These are phyloP conservation scores for Sander lucioperca DNA, from an alignment of 2,113 vertebrate species.

Conservation along the genomic window DNA sequence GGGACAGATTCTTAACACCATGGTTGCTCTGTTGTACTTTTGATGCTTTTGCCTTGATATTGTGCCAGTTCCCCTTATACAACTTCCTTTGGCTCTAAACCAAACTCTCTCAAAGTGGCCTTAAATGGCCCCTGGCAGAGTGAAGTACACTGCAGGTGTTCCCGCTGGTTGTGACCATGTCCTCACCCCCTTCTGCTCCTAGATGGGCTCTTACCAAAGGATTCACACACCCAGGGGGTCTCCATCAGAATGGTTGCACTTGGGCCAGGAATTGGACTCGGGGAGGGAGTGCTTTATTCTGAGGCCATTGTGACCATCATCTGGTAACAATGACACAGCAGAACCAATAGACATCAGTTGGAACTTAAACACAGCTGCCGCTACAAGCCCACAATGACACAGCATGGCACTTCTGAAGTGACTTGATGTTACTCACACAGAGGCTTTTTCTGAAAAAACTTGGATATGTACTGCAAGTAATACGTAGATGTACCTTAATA, in stretches of 20 bases:
- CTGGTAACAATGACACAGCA: constrained; percentile 81
- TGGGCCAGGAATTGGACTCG: constrained; percentile 54
- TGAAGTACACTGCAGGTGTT: constrained; percentile 69
- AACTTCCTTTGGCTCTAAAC: constrained; percentile 58
- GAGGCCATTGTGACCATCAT: constrained; percentile 64
- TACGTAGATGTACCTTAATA: not conserved
- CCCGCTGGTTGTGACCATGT: constrained; percentile 55
- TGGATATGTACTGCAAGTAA: not conserved
- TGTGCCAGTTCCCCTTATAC: constrained; percentile 64
- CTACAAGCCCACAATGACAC: constrained; percentile 72
- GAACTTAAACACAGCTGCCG: constrained; percentile 72
- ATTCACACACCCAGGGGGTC: constrained; percentile 74
- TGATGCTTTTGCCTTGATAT: constrained; percentile 58
- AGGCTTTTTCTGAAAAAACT: constrained; percentile 17
- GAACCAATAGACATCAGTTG: constrained; percentile 69
- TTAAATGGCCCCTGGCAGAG: constrained; percentile 67
- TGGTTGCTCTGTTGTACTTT: constrained; percentile 58
- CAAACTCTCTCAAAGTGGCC: constrained; percentile 63
- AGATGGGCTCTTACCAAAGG: constrained; percentile 67
- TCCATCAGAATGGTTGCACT: constrained; percentile 65
- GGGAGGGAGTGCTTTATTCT: constrained; percentile 57
- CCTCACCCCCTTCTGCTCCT: constrained; percentile 62
- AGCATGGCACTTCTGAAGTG: constrained; percentile 65
- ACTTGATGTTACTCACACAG: constrained; percentile 48
- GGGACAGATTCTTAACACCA: constrained; percentile 49